Percentiles rank a stretch among this genome's conserved stretches.
These are phyloP conservation scores for Neogobius melanostomus DNA, from an alignment of 2,113 vertebrate genomes.

Conservation along the genomic window DNA sequence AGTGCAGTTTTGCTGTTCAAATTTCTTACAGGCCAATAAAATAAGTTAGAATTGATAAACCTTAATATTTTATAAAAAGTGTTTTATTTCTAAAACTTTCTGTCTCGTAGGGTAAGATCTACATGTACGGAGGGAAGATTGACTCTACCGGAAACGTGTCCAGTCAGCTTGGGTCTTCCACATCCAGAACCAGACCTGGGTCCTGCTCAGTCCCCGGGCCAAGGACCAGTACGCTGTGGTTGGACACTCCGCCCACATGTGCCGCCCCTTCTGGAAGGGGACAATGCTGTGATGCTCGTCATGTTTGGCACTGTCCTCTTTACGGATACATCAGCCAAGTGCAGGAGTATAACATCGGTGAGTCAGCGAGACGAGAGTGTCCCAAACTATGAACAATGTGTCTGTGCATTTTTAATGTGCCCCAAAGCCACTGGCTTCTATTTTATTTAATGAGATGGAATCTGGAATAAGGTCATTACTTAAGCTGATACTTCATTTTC, in stretches of 20 bases:
- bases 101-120: constrained; percentile 85
- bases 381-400: background rate
- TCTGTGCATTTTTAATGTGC: constrained; percentile 4
- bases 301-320: constrained; percentile 94
- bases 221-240: constrained; percentile 96
- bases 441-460: constrained; percentile 2
- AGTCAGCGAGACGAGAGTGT: constrained; percentile 42
- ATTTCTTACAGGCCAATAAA: too few species aligned
- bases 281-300: constrained; percentile 84
- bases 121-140: constrained; percentile 97
- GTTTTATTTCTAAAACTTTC: background rate
- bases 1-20: too few species aligned
- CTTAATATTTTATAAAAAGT: too few species aligned
- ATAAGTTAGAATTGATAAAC: too few species aligned
- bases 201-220: constrained; percentile 65
- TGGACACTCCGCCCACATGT: constrained; percentile 93
- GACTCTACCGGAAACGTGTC: constrained; percentile 92
- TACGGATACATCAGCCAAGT: constrained; percentile 94
- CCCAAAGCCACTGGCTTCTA: background rate
- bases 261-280: constrained; percentile 63
- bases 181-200: constrained; percentile 87
- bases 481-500: constrained; percentile 1
- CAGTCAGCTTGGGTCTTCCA: constrained; percentile 93
- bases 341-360: constrained; percentile 92
- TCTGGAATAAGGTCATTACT: background rate